phyloP scores from a whole-genome alignment of 2,888 invertebrate genomes.

The Cistogaster globosa region DNA sequence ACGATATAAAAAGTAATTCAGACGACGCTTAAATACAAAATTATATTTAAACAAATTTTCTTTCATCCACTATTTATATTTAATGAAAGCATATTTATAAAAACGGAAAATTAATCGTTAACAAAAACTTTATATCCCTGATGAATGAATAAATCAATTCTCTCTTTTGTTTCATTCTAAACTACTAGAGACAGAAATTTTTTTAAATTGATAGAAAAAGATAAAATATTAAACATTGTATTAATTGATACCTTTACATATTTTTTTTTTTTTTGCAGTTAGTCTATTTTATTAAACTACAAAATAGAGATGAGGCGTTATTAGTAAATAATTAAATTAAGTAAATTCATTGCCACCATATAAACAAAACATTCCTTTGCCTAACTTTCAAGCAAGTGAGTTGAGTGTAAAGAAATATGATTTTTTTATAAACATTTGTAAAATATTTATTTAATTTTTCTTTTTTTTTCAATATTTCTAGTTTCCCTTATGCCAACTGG shows the following conservation, averaged over 20 bases:
- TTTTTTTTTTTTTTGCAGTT: conserved; percentile 71
- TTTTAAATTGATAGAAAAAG: neutral
- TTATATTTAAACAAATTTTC: too few species aligned
- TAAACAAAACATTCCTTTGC: conserved; percentile 37
- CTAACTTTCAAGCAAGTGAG: conserved; percentile 33
- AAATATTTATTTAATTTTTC: neutral
- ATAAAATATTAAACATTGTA: conserved; percentile 4
- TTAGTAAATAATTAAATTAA: conserved; percentile 16
- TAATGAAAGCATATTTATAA: too few species aligned
- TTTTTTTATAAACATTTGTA: neutral
- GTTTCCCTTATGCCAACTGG: conserved; percentile 79
- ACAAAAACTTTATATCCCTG: too few species aligned
- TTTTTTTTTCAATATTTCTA: conserved; percentile 73
- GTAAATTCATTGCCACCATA: conserved; percentile 10
- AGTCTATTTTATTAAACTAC: conserved; percentile 70
- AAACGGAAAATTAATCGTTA: too few species aligned
- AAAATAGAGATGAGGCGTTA: conserved; percentile 11
- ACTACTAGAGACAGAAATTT: too few species aligned
- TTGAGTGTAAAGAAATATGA: conserved; percentile 43
- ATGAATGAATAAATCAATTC: too few species aligned
- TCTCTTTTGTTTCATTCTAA: too few species aligned
- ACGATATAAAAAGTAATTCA: too few species aligned
- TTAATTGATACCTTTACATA: conserved; percentile 1
- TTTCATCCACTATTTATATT: too few species aligned
- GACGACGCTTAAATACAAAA: too few species aligned